These are phyloP conservation scores for Carposina sasakii DNA, from an alignment of 1,140 invertebrate species.

Conservation along the genomic window DNA sequence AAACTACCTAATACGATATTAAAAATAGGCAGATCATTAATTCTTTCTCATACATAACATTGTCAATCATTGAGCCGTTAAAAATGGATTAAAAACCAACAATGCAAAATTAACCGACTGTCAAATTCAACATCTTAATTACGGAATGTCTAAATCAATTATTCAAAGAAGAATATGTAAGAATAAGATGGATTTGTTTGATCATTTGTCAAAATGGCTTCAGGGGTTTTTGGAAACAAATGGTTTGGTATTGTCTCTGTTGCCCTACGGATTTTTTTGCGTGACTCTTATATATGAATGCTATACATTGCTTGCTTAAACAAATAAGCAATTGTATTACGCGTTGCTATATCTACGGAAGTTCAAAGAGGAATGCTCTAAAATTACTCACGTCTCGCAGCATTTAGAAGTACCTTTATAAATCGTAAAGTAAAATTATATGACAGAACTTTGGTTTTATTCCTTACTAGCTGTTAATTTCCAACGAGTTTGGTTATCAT, in stretches of 20 bases:
- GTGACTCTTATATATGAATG: too few species aligned
- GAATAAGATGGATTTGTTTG: slow-evolving; percentile 51
- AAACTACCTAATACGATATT: background rate
- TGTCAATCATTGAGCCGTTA: slow-evolving; percentile 39
- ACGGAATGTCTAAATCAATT: slow-evolving; percentile 58
- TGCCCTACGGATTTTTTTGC: slow-evolving; percentile 14
- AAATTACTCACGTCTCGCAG: too few species aligned
- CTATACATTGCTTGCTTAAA: too few species aligned
- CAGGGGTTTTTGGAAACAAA: slow-evolving; percentile 17
- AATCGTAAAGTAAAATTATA: too few species aligned
- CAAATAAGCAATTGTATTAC: too few species aligned
- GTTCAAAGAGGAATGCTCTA: too few species aligned
- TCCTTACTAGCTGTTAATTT: too few species aligned
- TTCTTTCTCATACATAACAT: slow-evolving; percentile 40
- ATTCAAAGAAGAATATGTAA: slow-evolving; percentile 42
- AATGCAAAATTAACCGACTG: slow-evolving; percentile 40
- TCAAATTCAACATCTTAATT: slow-evolving; percentile 57
- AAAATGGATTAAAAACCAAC: slow-evolving; percentile 47
- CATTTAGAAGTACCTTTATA: too few species aligned
- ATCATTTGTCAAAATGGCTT: slow-evolving; percentile 48
- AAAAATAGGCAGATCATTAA: slow-evolving; percentile 10
- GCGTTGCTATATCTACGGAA: too few species aligned
- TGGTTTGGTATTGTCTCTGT: slow-evolving; percentile 8
- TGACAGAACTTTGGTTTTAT: too few species aligned
- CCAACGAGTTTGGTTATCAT: too few species aligned